Base-by-base conservation (phyloP, 2,113 vertebrate genomes). In the Centropristis striata region DNA sequence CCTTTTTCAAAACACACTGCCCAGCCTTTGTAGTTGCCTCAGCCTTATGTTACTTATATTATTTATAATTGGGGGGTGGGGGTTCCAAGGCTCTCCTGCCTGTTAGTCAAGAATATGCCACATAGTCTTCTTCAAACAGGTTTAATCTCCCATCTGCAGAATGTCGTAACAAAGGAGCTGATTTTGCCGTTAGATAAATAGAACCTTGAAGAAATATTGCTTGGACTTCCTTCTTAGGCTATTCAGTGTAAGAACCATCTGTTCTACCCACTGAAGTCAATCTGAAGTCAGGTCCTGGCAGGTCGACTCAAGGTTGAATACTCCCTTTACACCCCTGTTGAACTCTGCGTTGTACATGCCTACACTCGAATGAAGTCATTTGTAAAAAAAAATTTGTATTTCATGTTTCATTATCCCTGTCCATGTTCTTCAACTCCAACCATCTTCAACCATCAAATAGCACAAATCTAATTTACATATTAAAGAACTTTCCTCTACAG, bases 351-450 rank as follows among this genome's bases (percentile, higher is more conserved):
- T 39, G 23, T 12, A 14, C 1, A 4, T 23, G 8, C n/a, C 2
- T n/a, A 13, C 64, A 51, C n/a, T 27, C 50, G n/a, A n/a, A n/a
- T 18, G 41, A 65, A 32, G 13, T 80, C 42, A 36, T 12, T 39
- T 32, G 37, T n/a, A n/a, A n/a, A n/a, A n/a, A n/a, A n/a, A n/a
- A n/a, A n/a, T n/a, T n/a, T 57, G 47, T 37, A 57, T 61, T 51
- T 76, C 32, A 61, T 32, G 32, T 49, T 39, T 2, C n/a, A 47
- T 58, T 41, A 12, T 41, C 69, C 21, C 3, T 11, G 9, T 5
- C 0, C 12, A 14, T 53, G 20, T 8, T 59, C 0, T 68, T 1
- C 39, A 68, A 53, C 41, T 12, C 32, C n/a, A 54, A 44, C 25
- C 51, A 44, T 9, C 10, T 25, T 67, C 36, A n/a, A 0, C 54